These are phyloP conservation scores for Netelia virgata DNA, from an alignment of 2,888 invertebrate species.

Conservation along the genomic window DNA sequence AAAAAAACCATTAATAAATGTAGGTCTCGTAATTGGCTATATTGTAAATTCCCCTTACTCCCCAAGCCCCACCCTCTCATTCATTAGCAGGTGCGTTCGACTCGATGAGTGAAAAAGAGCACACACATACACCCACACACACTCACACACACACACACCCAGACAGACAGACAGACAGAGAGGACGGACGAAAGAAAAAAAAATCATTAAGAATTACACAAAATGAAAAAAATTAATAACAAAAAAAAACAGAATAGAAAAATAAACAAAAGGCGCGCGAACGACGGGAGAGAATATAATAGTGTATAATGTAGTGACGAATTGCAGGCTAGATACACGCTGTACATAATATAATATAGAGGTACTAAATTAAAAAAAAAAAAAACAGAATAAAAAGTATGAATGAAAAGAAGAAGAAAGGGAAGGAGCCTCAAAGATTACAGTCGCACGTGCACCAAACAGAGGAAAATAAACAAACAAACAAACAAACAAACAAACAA, in stretches of 20 bases:
- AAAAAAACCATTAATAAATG: slow-evolving; percentile 71
- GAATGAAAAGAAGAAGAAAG: slow-evolving; percentile 7
- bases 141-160: slow-evolving; percentile 78
- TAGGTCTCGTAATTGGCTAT: slow-evolving; percentile 79
- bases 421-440: slow-evolving; percentile 66
- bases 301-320: slow-evolving; percentile 62
- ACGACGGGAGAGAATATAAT: slow-evolving; percentile 50
- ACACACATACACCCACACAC: slow-evolving; percentile 74
- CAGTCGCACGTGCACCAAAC: slow-evolving; percentile 63
- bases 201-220: slow-evolving; percentile 40
- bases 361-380: slow-evolving; percentile 79
- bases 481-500: slow-evolving; percentile 25
- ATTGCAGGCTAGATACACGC: slow-evolving; percentile 71
- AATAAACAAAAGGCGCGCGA: slow-evolving; percentile 21
- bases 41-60: slow-evolving; percentile 72
- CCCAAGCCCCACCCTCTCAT: slow-evolving; percentile 28
- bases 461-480: slow-evolving; percentile 31
- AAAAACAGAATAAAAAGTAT: slow-evolving; percentile 3
- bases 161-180: slow-evolving; percentile 75
- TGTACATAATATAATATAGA: slow-evolving; percentile 82
- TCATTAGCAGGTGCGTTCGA: slow-evolving; percentile 74
- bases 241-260: slow-evolving; percentile 57
- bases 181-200: slow-evolving; percentile 64
- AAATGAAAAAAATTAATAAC: slow-evolving; percentile 9
- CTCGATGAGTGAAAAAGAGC: slow-evolving; percentile 77